phyloP scores from a whole-genome alignment of 2,113 vertebrate genomes.

The Lutjanus erythropterus region DNA sequence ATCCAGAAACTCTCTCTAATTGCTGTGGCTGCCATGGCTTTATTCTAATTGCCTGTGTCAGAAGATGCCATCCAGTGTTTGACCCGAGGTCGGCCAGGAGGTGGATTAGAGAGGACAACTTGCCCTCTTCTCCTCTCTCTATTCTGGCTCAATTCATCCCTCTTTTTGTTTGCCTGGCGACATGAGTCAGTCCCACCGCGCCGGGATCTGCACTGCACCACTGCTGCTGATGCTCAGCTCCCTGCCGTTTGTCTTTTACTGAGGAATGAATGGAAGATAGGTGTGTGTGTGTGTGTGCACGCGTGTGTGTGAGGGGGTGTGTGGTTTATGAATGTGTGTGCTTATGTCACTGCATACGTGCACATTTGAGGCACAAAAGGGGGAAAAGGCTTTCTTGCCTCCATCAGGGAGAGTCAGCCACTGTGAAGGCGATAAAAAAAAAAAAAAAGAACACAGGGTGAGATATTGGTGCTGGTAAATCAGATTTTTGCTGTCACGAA shows the following conservation, averaged over 20 bases:
- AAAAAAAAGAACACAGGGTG: slow-evolving; percentile 26
- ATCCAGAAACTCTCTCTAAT: slow-evolving; percentile 50
- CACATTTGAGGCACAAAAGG: slow-evolving; percentile 10
- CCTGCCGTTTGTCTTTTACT: slow-evolving; percentile 59
- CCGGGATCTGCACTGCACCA: slow-evolving; percentile 81
- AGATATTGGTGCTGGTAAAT: slow-evolving; percentile 60
- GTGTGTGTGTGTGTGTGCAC: slow-evolving; percentile 24
- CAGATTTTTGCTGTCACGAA: slow-evolving; percentile 52
- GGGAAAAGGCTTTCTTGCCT: slow-evolving; percentile 18
- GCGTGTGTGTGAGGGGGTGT: neutral
- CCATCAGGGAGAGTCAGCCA: slow-evolving; percentile 37
- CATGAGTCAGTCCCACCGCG: slow-evolving; percentile 69
- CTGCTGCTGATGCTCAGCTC: slow-evolving; percentile 65
- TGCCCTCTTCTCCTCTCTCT: slow-evolving; percentile 37
- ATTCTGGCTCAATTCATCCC: slow-evolving; percentile 22
- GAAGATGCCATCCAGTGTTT: slow-evolving; percentile 38
- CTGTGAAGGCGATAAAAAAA: slow-evolving; percentile 45
- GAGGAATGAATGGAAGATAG: slow-evolving; percentile 37
- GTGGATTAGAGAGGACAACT: slow-evolving; percentile 66
- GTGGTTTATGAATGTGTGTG: slow-evolving; percentile 35
- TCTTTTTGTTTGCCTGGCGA: slow-evolving; percentile 72
- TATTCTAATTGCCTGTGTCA: slow-evolving; percentile 52
- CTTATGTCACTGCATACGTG: slow-evolving; percentile 34
- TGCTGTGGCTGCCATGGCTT: slow-evolving; percentile 4
- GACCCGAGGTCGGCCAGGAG: slow-evolving; percentile 69